A percentile compares a stretch with the other conserved stretches of the same genome.
phyloP scores from a whole-genome alignment of 2,113 vertebrate species.

The Rhinichthys klamathensis region DNA sequence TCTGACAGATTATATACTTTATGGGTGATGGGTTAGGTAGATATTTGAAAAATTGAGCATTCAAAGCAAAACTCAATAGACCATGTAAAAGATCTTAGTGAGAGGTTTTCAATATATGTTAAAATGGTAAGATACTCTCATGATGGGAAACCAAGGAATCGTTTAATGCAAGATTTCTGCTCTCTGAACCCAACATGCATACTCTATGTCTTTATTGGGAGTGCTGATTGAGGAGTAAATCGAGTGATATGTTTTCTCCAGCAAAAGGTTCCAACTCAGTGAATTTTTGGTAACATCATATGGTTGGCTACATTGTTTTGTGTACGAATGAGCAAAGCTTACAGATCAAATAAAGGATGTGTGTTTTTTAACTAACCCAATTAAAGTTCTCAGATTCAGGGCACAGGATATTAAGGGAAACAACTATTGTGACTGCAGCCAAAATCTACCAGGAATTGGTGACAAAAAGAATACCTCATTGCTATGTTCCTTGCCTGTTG shows the following conservation, averaged over 20 bases:
- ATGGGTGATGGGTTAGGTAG: slow-evolving; percentile 78
- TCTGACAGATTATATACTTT: slow-evolving; percentile 75
- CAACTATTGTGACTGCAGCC: background rate
- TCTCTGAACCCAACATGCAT: slow-evolving; percentile 1
- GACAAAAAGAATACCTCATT: background rate
- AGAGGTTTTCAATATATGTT: background rate
- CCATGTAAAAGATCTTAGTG: slow-evolving; percentile 57
- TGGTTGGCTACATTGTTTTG: slow-evolving; percentile 38
- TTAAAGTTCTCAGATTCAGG: slow-evolving; percentile 41
- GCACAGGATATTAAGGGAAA: slow-evolving; percentile 17
- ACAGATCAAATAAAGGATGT: slow-evolving; percentile 27
- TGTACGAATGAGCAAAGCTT: slow-evolving; percentile 38
- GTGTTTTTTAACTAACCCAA: slow-evolving; percentile 1
- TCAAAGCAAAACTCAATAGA: slow-evolving; percentile 58
- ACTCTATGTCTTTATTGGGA: slow-evolving; percentile 42
- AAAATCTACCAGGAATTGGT: background rate
- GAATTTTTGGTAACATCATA: slow-evolving; percentile 11
- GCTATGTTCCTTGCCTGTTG: background rate
- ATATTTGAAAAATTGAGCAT: slow-evolving; percentile 72
- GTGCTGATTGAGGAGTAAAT: slow-evolving; percentile 13
- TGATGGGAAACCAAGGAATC: slow-evolving; percentile 29
- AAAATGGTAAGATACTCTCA: slow-evolving; percentile 16
- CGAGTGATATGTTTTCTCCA: slow-evolving; percentile 26
- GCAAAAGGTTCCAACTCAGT: slow-evolving; percentile 26
- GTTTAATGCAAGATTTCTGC: slow-evolving; percentile 10